Base-by-base conservation (phyloP, 2,797 vertebrate genomes). In the Pogoniulus pusillus region DNA sequence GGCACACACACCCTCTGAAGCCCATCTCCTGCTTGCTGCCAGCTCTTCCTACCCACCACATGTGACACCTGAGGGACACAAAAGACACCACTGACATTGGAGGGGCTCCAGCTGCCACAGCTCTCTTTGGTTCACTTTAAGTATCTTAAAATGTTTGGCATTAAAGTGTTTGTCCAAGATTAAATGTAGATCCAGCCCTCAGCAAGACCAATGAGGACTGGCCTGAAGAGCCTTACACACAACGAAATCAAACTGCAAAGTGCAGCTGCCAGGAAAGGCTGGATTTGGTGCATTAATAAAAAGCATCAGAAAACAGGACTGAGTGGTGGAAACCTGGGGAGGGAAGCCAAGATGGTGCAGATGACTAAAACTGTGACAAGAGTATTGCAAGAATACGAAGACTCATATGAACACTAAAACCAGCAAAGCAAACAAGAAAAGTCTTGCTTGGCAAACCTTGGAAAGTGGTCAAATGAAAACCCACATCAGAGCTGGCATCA, bases 391-490 rank as follows among this genome's bases (percentile, higher is more conserved):
- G 41, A 77, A 51, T n/a, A 75, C 2, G 4, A 85, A 92, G 37
- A 16, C 43, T 86, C 16, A 63, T 10, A 54, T 14, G 20, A 49
- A 71, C 23, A 47, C n/a, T 69, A 35, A 47, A 55, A 29, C 58
- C 58, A 57, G 11, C 12, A 47, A 13, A 12, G 47, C 47, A 49
- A 49, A 49, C 47, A 49, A 49, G 47, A 49, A 49, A 49, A 13
- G 47, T 47, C 91, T 63, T 81, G 17, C 41, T 82, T 69, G 57
- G 30, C 90, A 87, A 93, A 47, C 66, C 55, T 70, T 75, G 53
- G 60, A 72, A 77, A 87, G 30, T 0, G 73, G 87, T 59, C 53
- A 84, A 62, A 82, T 1, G 2, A 82, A 84, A 87, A 32, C 4
- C 30, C 30, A 39, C 17, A 11, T 43, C 71, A 78, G 76, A 62